Evolutionary conservation across 2,888 invertebrate genomes (phyloP), one percentile per base, ranked within the genome.

Genomic region (Lissocephala sabroskyi): DNA sequence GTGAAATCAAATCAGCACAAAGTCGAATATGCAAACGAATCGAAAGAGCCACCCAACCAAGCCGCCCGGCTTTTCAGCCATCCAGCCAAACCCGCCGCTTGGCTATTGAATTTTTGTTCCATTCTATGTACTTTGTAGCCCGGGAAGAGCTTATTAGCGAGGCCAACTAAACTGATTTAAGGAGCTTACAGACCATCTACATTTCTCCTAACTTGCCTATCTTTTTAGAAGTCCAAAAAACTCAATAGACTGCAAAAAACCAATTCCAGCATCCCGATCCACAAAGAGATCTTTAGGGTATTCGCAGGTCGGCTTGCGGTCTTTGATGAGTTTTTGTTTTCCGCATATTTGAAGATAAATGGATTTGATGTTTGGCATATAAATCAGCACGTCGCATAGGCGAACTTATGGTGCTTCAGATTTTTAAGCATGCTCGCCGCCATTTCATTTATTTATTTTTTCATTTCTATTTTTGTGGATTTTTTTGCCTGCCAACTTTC

Each of bases 301-400:
- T n/a, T n/a, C n/a, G n/a, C n/a, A n/a, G n/a, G n/a, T n/a, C n/a
- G n/a, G n/a, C n/a, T n/a, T n/a, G n/a, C n/a, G n/a, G n/a, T 23
- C 7, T 23, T 23, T 23, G n/a, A 23, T 23, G 3, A 5, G 7
- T 23, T 23, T 23, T 23, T 23, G 3, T 23, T 50, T n/a, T n/a
- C 42, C 49, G 45, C 45, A 54, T 58, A 58, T 59, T 66, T 52
- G 64, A 80, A 77, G 78, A 79, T 75, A 77, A 79, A 79, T 79
- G 74, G 58, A 65, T 66, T 58, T 63, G 76, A 65, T 68, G 67
- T 60, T 64, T 60, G 62, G 76, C 65, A 62, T 65, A 74, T 74
- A 67, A 76, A 74, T 75, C 79, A 67, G 58, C 52, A 48, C 29
- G 41, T 30, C 42, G 35, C 40, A 49, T 37, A 41, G 11, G n/a